phyloP scores from a whole-genome alignment of 2,113 vertebrate genomes.

The Macquaria australasica region DNA sequence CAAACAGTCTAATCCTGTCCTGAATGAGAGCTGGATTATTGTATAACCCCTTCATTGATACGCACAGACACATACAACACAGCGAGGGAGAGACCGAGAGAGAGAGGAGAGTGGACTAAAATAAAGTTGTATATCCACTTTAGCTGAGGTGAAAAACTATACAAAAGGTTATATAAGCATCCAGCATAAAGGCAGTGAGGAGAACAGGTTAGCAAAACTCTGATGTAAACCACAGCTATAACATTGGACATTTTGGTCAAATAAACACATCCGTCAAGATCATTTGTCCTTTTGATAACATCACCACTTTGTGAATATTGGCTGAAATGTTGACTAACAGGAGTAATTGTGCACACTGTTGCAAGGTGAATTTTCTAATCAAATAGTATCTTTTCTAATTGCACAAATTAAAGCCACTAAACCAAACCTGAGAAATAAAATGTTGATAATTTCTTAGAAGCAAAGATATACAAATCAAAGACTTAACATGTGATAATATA shows the following conservation, averaged over 20 bases:
- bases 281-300: not conserved
- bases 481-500: conserved; percentile 47
- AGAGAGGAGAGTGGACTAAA: conserved; percentile 19
- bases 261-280: not conserved
- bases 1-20: conserved; percentile 78
- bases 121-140: conserved; percentile 48
- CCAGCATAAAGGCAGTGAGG: not conserved
- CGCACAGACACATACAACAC: conserved; percentile 50
- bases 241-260: not conserved
- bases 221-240: not conserved
- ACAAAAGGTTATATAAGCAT: conserved; percentile 17
- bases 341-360: not conserved
- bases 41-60: conserved; percentile 68
- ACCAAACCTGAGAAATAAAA: conserved; percentile 23
- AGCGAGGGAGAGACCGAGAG: conserved; percentile 3
- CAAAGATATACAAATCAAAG: conserved; percentile 47
- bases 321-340: not conserved
- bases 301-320: not conserved
- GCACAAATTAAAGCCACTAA: not conserved
- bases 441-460: not conserved
- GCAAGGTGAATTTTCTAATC: not conserved
- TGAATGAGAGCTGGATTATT: conserved; percentile 81
- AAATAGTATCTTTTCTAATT: not conserved
- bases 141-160: conserved; percentile 21
- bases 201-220: conserved; percentile 1